Evolutionary conservation across 1,140 invertebrate species (phyloP).

Genomic region (Spodoptera frugiperda): DNA sequence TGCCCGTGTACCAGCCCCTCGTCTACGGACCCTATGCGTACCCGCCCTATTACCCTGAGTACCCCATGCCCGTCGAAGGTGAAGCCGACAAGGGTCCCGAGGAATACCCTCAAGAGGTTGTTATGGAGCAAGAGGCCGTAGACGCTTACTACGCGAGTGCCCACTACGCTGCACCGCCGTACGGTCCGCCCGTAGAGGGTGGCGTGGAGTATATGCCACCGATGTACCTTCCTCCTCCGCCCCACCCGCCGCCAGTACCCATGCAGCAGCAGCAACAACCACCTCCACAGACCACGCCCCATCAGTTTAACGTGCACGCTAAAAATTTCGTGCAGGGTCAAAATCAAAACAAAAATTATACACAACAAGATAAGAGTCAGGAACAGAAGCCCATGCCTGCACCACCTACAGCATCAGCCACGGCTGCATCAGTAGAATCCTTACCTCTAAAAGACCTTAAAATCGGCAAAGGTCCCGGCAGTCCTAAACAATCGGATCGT

Average conservation of each 20-base stretch:
- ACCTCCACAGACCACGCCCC: conserved; percentile 69
- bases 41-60: conserved; percentile 83
- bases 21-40: conserved; percentile 81
- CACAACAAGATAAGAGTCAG: conserved; percentile 69
- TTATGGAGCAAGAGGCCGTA: conserved; percentile 84
- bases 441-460: conserved; percentile 84
- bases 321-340: conserved; percentile 84
- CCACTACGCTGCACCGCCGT: conserved; percentile 74
- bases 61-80: conserved; percentile 80
- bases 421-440: conserved; percentile 65
- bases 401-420: conserved; percentile 54
- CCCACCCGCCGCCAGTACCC: conserved; percentile 68
- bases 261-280: conserved; percentile 69
- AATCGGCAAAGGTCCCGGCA: conserved; percentile 77
- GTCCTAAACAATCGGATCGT: conserved; percentile 72
- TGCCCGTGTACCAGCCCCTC: conserved; percentile 82
- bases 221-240: conserved; percentile 75
- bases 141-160: conserved; percentile 81
- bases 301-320: conserved; percentile 85
- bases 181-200: conserved; percentile 72
- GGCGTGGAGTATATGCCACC: conserved; percentile 78
- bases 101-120: conserved; percentile 81
- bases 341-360: conserved; percentile 73
- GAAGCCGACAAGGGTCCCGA: conserved; percentile 82
- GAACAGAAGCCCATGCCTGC: conserved; percentile 66